Evolutionary conservation across 2,113 vertebrate genomes (phyloP).

Genomic region (Hiodon alosoides): DNA sequence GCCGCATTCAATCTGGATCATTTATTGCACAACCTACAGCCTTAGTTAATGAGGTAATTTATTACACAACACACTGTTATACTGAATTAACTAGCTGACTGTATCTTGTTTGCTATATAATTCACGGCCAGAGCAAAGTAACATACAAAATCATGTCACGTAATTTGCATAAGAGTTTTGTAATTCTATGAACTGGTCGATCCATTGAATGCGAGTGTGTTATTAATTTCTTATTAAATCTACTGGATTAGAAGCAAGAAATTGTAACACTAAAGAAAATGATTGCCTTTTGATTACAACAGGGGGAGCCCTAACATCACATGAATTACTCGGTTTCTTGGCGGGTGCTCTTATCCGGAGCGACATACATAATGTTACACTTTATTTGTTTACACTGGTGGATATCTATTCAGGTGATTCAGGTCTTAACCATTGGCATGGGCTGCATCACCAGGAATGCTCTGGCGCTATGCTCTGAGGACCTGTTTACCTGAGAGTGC

Average conservation of each 20-base stretch:
- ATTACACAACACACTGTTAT: neutral
- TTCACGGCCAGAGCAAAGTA: neutral
- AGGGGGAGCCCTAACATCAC: slow-evolving; percentile 1
- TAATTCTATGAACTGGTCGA: neutral
- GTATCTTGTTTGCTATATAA: too few species aligned
- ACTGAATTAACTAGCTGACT: too few species aligned
- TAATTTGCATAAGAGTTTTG: too few species aligned
- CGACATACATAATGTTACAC: too few species aligned
- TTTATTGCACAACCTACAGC: slow-evolving; percentile 6
- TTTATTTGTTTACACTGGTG: too few species aligned
- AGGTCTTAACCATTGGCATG: too few species aligned
- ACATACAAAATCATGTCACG: neutral
- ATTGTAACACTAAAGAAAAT: too few species aligned
- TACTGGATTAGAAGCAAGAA: neutral
- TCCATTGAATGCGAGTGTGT: neutral
- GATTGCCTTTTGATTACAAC: neutral
- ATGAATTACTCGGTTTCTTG: neutral
- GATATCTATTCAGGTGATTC: too few species aligned
- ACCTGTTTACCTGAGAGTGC: neutral
- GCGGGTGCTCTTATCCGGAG: too few species aligned
- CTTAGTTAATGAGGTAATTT: neutral
- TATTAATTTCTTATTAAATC: neutral
- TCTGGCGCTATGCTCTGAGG: too few species aligned
- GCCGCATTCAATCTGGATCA: slow-evolving; percentile 69
- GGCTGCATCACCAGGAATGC: too few species aligned